Conservation (phyloP, 2,113 vertebrate genomes). For the Phyllostomus hastatus region DNA sequence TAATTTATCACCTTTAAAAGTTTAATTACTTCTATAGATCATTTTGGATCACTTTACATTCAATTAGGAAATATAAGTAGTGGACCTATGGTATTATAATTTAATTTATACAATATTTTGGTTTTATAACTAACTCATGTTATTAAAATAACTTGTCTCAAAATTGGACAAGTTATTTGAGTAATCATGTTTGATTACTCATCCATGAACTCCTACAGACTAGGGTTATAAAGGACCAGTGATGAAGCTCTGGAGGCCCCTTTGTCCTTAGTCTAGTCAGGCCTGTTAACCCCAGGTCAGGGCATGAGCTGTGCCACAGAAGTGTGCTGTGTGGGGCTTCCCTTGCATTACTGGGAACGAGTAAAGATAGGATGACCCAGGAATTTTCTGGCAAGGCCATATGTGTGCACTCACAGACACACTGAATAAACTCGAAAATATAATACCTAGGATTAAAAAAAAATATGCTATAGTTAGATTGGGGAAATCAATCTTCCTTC, state of each 20-base stretch:
- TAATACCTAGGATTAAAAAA: constrained; percentile 1
- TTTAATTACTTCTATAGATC: constrained; percentile 68
- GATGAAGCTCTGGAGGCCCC: background rate
- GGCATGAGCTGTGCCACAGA: background rate
- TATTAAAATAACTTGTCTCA: constrained; percentile 35
- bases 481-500: background rate
- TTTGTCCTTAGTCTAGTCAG: background rate
- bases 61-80: constrained; percentile 51
- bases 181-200: constrained; percentile 25
- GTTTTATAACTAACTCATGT: constrained; percentile 31
- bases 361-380: background rate
- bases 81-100: background rate
- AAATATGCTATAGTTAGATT: background rate
- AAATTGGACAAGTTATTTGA: too few species aligned
- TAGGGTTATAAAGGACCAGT: constrained; percentile 22
- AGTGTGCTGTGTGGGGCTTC: background rate
- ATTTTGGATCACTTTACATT: constrained; percentile 48
- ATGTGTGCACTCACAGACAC: background rate
- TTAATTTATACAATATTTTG: constrained; percentile 31
- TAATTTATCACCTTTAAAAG: constrained; percentile 61
- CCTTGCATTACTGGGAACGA: constrained; percentile 41
- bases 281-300: constrained; percentile 6
- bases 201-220: background rate
- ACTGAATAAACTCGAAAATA: constrained; percentile 29
- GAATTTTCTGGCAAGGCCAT: constrained; percentile 5